These are phyloP conservation scores for Xanthorhoe spadicearia DNA, from an alignment of 2,888 invertebrate species.

Conservation along the genomic window DNA sequence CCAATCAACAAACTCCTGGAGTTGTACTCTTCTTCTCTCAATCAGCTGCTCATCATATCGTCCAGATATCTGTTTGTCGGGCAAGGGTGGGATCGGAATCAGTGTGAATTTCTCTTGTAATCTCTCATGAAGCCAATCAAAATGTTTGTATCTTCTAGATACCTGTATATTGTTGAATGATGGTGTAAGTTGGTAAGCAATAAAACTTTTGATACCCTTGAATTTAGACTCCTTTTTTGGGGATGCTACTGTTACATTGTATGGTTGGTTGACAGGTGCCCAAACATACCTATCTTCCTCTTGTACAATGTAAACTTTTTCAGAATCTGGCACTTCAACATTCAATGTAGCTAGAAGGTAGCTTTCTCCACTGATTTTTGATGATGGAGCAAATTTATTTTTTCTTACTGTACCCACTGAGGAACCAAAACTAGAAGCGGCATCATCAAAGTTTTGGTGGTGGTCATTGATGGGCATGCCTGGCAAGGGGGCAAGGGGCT, in stretches of 20 bases:
- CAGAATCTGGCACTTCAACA: slow-evolving; percentile 88
- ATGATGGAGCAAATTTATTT: slow-evolving; percentile 94
- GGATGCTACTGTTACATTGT: slow-evolving; percentile 94
- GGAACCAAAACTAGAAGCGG: slow-evolving; percentile 82
- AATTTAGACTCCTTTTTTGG: slow-evolving; percentile 99
- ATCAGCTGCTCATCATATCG: slow-evolving; percentile 99
- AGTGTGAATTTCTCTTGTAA: slow-evolving; percentile 97
- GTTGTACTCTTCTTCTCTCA: slow-evolving; percentile 95
- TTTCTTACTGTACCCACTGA: slow-evolving; percentile 88
- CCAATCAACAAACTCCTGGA: slow-evolving; percentile 98
- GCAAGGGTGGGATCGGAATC: slow-evolving; percentile 97
- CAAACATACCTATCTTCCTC: slow-evolving; percentile 91
- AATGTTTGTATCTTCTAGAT: slow-evolving; percentile 98
- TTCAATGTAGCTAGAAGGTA: slow-evolving; percentile 92
- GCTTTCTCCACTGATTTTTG: slow-evolving; percentile 95
- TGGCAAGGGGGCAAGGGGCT: slow-evolving; percentile 74
- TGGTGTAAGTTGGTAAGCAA: slow-evolving; percentile 97
- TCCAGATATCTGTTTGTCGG: slow-evolving; percentile 99
- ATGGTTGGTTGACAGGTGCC: slow-evolving; percentile 89
- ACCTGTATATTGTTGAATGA: slow-evolving; percentile 97
- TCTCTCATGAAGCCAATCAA: slow-evolving; percentile 99
- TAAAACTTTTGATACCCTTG: slow-evolving; percentile 98
- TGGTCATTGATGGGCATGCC: slow-evolving; percentile 82
- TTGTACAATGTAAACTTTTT: slow-evolving; percentile 90
- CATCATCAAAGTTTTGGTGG: slow-evolving; percentile 79